These are phyloP conservation scores for Rhombomys opimus DNA, from an alignment of 2,113 vertebrate genomes.

Conservation along the genomic window DNA sequence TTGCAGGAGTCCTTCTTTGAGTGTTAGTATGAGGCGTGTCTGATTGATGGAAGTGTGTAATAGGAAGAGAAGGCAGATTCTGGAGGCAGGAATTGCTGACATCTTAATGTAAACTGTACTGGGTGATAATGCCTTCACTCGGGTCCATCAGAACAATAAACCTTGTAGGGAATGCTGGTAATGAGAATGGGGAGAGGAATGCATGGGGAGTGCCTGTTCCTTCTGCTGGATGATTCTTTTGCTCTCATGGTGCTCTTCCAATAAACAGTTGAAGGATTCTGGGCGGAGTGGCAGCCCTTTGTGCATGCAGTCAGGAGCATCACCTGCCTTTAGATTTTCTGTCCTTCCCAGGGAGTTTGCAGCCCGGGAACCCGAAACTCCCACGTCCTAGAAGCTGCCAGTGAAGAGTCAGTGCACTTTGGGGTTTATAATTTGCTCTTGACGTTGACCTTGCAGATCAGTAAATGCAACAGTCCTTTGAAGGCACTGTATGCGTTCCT, in stretches of 20 bases:
- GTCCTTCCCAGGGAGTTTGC: not conserved
- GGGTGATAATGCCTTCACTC: not conserved
- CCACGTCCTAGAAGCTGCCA: not conserved
- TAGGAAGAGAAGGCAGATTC: not conserved
- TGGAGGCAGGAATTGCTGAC: not conserved
- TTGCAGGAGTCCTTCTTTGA: not conserved
- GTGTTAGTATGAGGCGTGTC: not conserved
- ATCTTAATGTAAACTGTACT: not conserved
- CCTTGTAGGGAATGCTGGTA: not conserved
- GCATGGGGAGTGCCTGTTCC: not conserved
- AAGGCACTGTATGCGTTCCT: not conserved
- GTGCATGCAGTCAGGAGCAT: not conserved
- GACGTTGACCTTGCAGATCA: not conserved
- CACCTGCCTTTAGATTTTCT: not conserved
- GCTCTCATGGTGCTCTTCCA: not conserved
- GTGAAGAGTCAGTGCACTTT: not conserved
- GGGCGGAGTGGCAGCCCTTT: not conserved
- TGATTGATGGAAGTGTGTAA: no score
- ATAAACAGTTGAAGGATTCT: not conserved
- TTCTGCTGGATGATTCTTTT: not conserved
- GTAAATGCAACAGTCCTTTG: not conserved
- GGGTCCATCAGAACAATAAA: not conserved
- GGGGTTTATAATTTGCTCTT: not conserved
- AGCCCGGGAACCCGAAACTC: not conserved
- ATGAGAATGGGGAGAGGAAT: fast-evolving